Percentiles rank a stretch among this genome's conserved stretches.
These are phyloP conservation scores for Holothuria scabra DNA, from an alignment of 53 echinoderm and acorn worm genomes.

Conservation along the genomic window DNA sequence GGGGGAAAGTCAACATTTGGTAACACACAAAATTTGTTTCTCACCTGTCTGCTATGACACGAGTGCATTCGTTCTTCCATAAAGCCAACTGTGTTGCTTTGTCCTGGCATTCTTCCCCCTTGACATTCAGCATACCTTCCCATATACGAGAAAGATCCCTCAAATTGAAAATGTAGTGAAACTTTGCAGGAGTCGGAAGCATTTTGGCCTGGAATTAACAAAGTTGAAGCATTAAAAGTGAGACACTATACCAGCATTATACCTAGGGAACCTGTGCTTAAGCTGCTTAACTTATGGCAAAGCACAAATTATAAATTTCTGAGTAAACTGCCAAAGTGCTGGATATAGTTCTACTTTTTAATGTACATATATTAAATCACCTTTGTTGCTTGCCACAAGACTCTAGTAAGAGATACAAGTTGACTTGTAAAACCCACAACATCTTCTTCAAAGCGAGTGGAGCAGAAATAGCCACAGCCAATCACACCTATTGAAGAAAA, in stretches of 20 bases:
- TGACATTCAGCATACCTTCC: constrained; percentile 95
- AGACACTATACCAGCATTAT: background rate
- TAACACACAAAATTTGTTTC: no score
- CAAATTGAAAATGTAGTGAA: constrained; percentile 98
- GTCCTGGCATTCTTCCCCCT: constrained; percentile 82
- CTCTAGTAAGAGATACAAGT: constrained; percentile 83
- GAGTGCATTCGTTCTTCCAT: constrained; percentile 95
- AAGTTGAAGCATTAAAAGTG: no score
- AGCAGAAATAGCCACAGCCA: constrained; percentile 96
- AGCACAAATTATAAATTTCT: no score
- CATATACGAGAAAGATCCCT: constrained; percentile 98
- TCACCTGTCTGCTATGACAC: constrained; percentile 98
- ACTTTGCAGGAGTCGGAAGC: constrained; percentile 98
- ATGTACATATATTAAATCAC: constrained; percentile 42
- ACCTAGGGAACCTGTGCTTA: background rate
- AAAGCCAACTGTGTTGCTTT: constrained; percentile 73
- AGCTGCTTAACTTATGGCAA: background rate
- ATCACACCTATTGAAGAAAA: constrained; percentile 76
- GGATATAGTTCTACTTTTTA: no score
- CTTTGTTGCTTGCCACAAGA: constrained; percentile 95
- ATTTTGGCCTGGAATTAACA: constrained; percentile 77
- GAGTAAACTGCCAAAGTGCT: no score
- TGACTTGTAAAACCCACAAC: constrained; percentile 70
- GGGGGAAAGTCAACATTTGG: no score
- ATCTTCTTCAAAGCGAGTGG: constrained; percentile 76